Evolutionary conservation across 2,797 vertebrate genomes (phyloP).

Genomic region (Sitta carolinensis): DNA sequence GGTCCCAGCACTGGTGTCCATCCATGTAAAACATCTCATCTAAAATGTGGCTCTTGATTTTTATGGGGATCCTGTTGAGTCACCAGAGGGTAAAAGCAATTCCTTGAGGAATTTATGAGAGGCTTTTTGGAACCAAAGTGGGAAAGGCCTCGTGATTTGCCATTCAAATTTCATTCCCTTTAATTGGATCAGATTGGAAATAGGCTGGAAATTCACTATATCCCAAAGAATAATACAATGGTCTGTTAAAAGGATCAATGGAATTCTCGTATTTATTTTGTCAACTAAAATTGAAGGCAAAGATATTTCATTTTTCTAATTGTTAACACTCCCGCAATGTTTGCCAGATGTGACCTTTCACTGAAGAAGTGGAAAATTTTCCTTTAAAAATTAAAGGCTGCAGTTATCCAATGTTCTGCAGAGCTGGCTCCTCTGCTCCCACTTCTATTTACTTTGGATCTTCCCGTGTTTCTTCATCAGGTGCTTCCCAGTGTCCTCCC

Average conservation of each 20-base stretch:
- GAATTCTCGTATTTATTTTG: slow-evolving; percentile 58
- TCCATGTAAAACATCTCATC: not conserved
- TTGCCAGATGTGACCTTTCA: slow-evolving; percentile 63
- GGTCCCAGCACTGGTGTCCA: not conserved
- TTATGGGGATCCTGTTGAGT: not conserved
- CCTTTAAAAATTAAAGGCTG: not conserved
- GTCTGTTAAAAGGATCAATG: slow-evolving; percentile 48
- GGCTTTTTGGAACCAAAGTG: not conserved
- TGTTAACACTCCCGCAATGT: slow-evolving; percentile 34
- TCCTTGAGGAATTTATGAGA: not conserved
- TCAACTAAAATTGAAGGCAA: slow-evolving; percentile 29
- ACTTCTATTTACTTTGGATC: slow-evolving; percentile 62
- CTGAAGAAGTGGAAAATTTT: slow-evolving; percentile 49
- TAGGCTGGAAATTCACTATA: not conserved
- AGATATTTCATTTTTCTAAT: slow-evolving; percentile 59
- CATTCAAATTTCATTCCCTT: not conserved
- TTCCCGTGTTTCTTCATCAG: slow-evolving; percentile 50
- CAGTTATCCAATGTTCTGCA: not conserved
- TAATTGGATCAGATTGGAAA: not conserved
- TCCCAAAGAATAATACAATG: slow-evolving; percentile 28
- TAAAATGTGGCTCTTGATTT: not conserved
- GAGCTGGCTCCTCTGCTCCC: not conserved
- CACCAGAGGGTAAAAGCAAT: not conserved
- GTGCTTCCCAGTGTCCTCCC: slow-evolving; percentile 48
- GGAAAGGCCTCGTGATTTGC: not conserved